phyloP scores from a whole-genome alignment of 2,113 vertebrate species.

The Thunnus maccoyii region DNA sequence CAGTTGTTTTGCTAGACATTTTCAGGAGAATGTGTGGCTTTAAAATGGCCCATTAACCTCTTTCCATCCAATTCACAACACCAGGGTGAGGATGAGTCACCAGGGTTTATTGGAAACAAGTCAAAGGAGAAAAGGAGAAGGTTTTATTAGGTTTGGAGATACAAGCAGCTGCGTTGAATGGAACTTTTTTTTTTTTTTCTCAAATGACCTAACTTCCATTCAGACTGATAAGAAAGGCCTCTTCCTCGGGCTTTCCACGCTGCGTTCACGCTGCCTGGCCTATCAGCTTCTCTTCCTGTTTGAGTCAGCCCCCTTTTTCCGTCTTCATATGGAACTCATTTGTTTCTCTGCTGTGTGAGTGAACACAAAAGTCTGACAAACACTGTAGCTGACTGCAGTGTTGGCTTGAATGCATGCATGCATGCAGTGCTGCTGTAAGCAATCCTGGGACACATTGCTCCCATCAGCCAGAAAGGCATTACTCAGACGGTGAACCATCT shows the following conservation, averaged over 20 bases:
- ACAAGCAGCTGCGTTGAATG: constrained; percentile 13
- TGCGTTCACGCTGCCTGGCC: constrained; percentile 32
- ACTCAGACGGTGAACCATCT: constrained; percentile 51
- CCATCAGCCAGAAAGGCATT: constrained; percentile 52
- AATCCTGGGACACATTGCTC: constrained; percentile 51
- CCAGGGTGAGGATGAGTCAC: constrained; percentile 26
- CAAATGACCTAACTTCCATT: constrained; percentile 20
- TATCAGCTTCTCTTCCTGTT: constrained; percentile 52
- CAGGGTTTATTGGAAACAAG: constrained; percentile 49
- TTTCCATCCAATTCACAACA: constrained; percentile 32
- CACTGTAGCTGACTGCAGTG: constrained; percentile 45
- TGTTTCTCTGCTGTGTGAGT: constrained; percentile 35
- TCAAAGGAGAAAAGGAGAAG: constrained; percentile 20
- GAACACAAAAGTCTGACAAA: constrained; percentile 49
- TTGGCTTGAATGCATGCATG: constrained; percentile 44
- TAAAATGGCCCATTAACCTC: constrained; percentile 59
- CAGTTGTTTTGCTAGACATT: constrained; percentile 34
- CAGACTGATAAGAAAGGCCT: constrained; percentile 59
- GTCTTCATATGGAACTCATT: constrained; percentile 79
- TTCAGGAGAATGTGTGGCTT: constrained; percentile 33
- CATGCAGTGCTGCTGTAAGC: constrained; percentile 58
- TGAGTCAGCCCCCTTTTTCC: constrained; percentile 14
- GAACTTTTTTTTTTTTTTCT: neutral
- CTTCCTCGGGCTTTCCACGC: constrained; percentile 33
- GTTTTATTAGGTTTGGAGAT: constrained; percentile 40